Base-by-base conservation (phyloP, 2,888 invertebrate species). In the Eutolmus rufibarbis region DNA sequence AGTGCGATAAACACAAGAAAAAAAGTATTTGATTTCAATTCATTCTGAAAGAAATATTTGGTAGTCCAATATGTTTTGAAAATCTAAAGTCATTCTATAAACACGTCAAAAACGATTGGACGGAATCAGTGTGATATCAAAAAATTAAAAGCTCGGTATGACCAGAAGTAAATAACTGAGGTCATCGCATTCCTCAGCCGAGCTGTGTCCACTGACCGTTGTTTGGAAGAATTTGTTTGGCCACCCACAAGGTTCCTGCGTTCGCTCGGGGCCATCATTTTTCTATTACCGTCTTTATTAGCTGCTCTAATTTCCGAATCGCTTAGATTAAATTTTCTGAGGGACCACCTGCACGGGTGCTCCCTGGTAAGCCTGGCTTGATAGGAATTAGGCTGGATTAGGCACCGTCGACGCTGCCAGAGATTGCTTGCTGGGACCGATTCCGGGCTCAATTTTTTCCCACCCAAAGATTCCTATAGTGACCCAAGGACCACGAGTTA, bases 341-440 rank as follows among this genome's bases (percentile, higher is more conserved):
- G n/a, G 43, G 81, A 81, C 81, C 81, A 81, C 81, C 81, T 81
- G 81, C 81, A 31, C 16, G 31, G 51, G 51, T 51, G n/a, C 51
- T 51, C 66, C 66, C 66, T 4, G 28, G 66, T 66, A 66, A 7
- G 66, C 28, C 23, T 66, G 66, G 66, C 66, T 7, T 66, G 66
- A 28, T 12, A 66, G 66, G 23, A 23, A 28, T 9, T 66, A 23
- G 8, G 14, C 23, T 5, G 7, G 66, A 66, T 66, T 66, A 66
- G 66, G 66, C 66, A n/a, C 51, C n/a, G 57, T 9, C 19, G 16
- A 5, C 12, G 34, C 34, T 34, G 34, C 34, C 0, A 34, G 34
- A 57, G 23, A 57, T 23, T 57, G 57, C 57, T 57, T 23, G 23
- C 57, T 57, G 19, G 19, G 57, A 57, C 57, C 57, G 66, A 23